Conservation (phyloP, 2,888 invertebrate genomes). For the Seira musarum region DNA sequence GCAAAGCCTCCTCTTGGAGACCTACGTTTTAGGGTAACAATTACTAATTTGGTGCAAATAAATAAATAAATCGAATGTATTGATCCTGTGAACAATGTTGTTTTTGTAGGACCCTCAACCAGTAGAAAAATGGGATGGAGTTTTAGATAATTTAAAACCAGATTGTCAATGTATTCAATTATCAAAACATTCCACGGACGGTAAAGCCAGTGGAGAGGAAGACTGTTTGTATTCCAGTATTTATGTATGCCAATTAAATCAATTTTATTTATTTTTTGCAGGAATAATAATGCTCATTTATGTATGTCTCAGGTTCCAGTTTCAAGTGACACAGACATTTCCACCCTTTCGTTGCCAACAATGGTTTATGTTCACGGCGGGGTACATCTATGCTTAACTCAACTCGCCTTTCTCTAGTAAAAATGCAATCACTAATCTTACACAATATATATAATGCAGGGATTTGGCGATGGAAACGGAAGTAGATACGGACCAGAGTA, state of each 20-base stretch:
- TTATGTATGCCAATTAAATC: slow-evolving; percentile 32
- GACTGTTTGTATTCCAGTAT: slow-evolving; percentile 56
- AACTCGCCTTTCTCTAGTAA: too few relatives aligned
- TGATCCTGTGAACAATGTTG: too few relatives aligned
- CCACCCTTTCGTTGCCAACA: slow-evolving; percentile 23
- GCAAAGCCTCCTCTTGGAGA: slow-evolving; percentile 54
- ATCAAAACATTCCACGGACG: slow-evolving; percentile 35
- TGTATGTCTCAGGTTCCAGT: slow-evolving; percentile 29
- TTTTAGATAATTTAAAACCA: slow-evolving; percentile 33
- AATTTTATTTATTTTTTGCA: too few relatives aligned
- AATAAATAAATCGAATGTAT: too few relatives aligned
- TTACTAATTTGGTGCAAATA: background rate
- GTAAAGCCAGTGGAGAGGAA: slow-evolving; percentile 41
- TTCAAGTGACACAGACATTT: background rate
- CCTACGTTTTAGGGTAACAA: slow-evolving; percentile 53
- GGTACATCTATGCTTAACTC: too few relatives aligned
- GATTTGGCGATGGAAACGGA: slow-evolving; percentile 55
- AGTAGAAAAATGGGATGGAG: slow-evolving; percentile 49
- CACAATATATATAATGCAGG: slow-evolving; percentile 16
- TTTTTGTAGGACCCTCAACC: slow-evolving; percentile 52
- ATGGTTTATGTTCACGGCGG: slow-evolving; percentile 63
- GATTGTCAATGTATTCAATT: slow-evolving; percentile 59
- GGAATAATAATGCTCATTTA: background rate
- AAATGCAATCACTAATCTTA: too few relatives aligned
- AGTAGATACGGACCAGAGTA: slow-evolving; percentile 61